Evolutionary conservation across 2,113 vertebrate genomes (phyloP).

Genomic region (Anarrhichthys ocellatus): DNA sequence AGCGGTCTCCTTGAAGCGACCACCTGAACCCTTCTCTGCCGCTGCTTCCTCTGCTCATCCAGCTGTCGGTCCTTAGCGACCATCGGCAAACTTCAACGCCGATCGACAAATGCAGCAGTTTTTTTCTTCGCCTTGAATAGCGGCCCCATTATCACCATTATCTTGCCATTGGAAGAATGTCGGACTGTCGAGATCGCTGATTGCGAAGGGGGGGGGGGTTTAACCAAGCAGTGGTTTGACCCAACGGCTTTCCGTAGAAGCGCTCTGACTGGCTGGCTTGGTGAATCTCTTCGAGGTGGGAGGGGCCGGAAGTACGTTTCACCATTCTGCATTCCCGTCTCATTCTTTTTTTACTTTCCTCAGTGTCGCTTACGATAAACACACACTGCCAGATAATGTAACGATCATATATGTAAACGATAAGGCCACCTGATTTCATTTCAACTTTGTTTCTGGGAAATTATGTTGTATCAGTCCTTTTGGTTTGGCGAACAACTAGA

Average conservation of each 20-base stretch:
- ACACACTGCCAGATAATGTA: too few relatives aligned
- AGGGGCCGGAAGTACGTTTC: conserved; percentile 8
- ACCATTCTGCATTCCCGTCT: neutral
- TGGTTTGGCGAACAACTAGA: neutral
- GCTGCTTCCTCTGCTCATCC: conserved; percentile 44
- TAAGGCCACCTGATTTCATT: neutral
- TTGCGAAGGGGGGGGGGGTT: conserved; percentile 52
- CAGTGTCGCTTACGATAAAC: too few relatives aligned
- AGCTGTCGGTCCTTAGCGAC: conserved; percentile 17
- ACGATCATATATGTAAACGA: neutral
- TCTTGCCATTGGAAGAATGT: conserved; percentile 62
- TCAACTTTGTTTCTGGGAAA: neutral
- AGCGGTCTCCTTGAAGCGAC: conserved; percentile 71
- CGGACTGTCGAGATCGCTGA: conserved; percentile 21
- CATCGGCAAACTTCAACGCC: conserved; percentile 8
- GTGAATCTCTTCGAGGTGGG: neutral
- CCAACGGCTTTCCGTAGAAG: conserved; percentile 71
- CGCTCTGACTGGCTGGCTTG: conserved; percentile 52
- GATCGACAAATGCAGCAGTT: neutral
- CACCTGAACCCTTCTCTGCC: conserved; percentile 51
- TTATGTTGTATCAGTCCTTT: neutral
- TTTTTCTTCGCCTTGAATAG: conserved; percentile 12
- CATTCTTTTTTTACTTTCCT: neutral
- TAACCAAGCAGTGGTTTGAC: conserved; percentile 63
- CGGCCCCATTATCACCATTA: conserved; percentile 60